These are phyloP conservation scores for Todiramphus chloris DNA, from an alignment of 2,113 vertebrate genomes.

Conservation along the genomic window DNA sequence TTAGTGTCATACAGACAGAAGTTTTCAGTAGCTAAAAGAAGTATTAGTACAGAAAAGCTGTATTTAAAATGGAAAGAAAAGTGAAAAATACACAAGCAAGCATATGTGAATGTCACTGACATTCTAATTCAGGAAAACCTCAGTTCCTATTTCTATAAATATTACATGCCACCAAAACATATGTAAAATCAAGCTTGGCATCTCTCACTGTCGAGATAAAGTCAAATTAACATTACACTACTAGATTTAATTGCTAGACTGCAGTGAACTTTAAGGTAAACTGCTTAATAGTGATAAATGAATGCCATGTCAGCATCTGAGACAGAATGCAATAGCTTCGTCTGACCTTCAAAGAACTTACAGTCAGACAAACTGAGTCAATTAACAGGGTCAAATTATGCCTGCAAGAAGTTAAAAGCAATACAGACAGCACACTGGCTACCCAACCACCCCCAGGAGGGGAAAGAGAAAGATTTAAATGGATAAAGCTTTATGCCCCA, in stretches of 20 bases:
- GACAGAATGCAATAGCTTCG: background rate
- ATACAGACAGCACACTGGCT: background rate
- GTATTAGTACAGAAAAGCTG: background rate
- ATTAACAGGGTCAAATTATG: background rate
- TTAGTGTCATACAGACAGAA: accelerated
- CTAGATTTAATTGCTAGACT: too few relatives aligned
- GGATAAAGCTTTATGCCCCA: background rate
- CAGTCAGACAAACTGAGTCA: background rate
- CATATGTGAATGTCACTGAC: background rate
- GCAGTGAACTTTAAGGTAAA: background rate
- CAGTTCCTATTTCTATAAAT: background rate
- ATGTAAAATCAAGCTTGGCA: background rate
- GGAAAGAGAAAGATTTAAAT: background rate
- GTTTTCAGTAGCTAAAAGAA: background rate
- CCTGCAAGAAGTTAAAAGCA: background rate
- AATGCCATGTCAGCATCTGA: background rate
- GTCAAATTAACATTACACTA: background rate
- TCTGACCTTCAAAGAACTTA: background rate
- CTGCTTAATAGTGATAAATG: background rate
- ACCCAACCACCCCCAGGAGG: background rate
- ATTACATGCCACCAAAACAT: background rate
- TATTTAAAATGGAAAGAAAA: background rate
- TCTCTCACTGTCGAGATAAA: background rate
- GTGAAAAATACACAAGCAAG: background rate
- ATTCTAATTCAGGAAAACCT: background rate